Evolutionary conservation across 1,140 invertebrate species (phyloP), one percentile per base, ranked within the genome.

Genomic region (Trissolcus basalis): DNA sequence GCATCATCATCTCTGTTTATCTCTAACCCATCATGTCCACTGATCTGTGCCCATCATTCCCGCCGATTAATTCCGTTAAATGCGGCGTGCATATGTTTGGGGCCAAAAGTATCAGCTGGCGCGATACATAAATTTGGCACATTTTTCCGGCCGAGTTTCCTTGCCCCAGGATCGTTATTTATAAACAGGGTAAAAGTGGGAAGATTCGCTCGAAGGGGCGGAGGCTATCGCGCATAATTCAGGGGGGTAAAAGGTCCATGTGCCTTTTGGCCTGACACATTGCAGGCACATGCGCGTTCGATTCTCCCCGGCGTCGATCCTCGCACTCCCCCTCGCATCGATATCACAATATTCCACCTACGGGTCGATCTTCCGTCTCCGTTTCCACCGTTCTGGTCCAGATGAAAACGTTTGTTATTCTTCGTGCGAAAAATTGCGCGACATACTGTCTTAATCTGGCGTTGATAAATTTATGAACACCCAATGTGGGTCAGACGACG

Each of bases 101-200:
- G 4, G 35, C 48, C 41, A 69, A 61, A 69, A 50, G 59, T 45
- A 71, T 71, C 59, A 71, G 68, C 59, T 71, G 68, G 56, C 47
- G 41, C n/a, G 44, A 68, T 44, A 43, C 27, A 39, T 69, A 69
- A 69, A 69, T 69, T 69, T 35, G 35, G 6, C 51, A 58, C 59
- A 64, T 72, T 72, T 71, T 65, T 65, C 69, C 55, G 48, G 41
- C 45, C 35, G 60, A 64, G 64, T 72, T 65, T 72, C 43, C 53
- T 60, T 54, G 48, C 60, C 41, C 48, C 33, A 11, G 12, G 58
- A 70, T 64, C 69, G 54, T 72, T 72, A 65, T 72, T 72, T 72
- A 72, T 72, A 65, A 72, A 72, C 60, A 59, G 69, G 54, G 15
- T 12, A 65, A 72, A 65, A 59, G 45, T 51, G 58, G 51, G 12